Conservation (phyloP, 2,797 vertebrate species). For the Acestrorhynchus altus region DNA sequence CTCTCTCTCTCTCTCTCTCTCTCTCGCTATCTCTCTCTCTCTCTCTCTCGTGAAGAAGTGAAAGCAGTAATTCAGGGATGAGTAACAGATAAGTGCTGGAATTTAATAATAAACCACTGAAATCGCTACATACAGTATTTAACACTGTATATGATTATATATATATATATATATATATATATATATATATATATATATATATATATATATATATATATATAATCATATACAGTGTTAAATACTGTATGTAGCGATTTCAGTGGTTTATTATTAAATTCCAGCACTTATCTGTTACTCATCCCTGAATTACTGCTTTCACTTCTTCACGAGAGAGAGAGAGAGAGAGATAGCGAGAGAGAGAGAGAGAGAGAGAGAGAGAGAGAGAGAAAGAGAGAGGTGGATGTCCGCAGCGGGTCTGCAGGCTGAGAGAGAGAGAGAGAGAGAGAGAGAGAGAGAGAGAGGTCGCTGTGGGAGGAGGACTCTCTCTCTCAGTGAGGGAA, state of each 20-base stretch:
- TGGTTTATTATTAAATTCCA: no score
- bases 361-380: background rate
- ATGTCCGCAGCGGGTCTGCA: slow-evolving; percentile 1
- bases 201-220: no score
- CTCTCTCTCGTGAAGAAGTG: slow-evolving; percentile 54
- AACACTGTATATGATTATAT: no score
- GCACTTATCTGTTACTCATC: no score
- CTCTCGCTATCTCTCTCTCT: slow-evolving; percentile 56
- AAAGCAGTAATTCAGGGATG: no score
- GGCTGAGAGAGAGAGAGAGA: background rate
- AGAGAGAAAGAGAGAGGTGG: background rate
- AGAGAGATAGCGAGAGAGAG: background rate
- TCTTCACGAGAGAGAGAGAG: slow-evolving; percentile 54
- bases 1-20: slow-evolving; percentile 65
- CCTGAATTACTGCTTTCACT: no score
- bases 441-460: background rate
- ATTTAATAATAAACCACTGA: no score
- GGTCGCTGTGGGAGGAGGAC: background rate
- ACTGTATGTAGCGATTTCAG: no score
- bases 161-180: no score
- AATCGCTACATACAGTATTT: no score
- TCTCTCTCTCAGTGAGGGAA: background rate
- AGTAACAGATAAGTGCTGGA: background rate
- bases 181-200: no score
- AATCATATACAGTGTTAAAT: no score